Evolutionary conservation across 2,888 invertebrate species (phyloP), one percentile per base, ranked within the genome.

Genomic region (Leptarthrus brevirostris): DNA sequence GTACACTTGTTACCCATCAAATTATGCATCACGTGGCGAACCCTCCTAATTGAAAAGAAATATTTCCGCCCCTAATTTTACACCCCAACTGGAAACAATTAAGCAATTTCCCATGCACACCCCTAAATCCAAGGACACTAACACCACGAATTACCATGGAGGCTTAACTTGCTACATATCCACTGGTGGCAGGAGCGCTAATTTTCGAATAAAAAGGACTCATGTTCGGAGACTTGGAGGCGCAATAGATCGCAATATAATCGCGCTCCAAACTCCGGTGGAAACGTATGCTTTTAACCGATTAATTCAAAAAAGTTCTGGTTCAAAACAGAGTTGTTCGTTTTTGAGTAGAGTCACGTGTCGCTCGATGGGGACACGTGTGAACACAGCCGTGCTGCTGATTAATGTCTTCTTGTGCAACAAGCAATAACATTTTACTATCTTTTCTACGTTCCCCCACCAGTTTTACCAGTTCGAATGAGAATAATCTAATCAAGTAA

Each of bases 1-100:
- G 75, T 78, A 76, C 79, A 79, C 79, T 80, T 79, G 78, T 79
- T 78, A 79, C 78, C 78, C 79, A 80, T 79, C 77, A 77, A 78
- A 78, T 79, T 78, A 80, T 79, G 76, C 76, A 78, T 79, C 79
- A 79, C 79, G 79, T 80, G 79, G 76, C 79, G 69, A 74, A 74
- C 76, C 74, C 76, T 76, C 61, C 61, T 70, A 74, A 71, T 76
- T 74, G 70, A 73, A 74, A 76, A 73, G 66, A 49, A 56, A 56
- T 69, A 47, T 69, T 54, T 44, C 53, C 26, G 20, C 49, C 66
- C 54, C 70, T 72, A 54, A 30, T 61, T 71, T 40, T 53, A 71
- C 71, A 78, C 77, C 76, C 78, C 78, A 79, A 78, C 76, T 79
- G 78, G 78, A 79, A 79, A 78, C 79, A 79, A 79, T 79, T 79